Evolutionary conservation across 2,888 invertebrate species (phyloP).

Genomic region (Pristionchus japonicus): DNA sequence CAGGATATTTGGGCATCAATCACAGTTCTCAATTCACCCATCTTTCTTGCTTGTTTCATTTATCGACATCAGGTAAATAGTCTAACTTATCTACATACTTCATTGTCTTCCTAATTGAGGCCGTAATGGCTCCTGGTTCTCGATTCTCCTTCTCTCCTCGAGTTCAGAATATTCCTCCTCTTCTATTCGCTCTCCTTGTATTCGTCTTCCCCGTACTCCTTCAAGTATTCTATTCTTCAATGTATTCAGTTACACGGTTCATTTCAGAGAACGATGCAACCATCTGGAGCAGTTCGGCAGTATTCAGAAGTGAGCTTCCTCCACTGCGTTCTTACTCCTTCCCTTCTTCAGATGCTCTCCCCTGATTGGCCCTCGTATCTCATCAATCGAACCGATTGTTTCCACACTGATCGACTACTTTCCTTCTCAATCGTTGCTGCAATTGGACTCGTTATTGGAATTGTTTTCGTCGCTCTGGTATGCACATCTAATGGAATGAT

Average conservation of each 20-base stretch:
- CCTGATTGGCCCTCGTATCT: background rate
- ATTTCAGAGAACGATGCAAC: background rate
- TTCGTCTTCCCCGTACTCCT: background rate
- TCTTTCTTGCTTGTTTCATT: background rate
- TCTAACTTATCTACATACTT: background rate
- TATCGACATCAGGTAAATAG: background rate
- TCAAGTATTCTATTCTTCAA: background rate
- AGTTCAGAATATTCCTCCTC: background rate
- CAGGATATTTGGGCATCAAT: background rate
- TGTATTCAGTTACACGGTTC: background rate
- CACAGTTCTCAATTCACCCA: background rate
- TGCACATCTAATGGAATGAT: too few relatives aligned
- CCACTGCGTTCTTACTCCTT: background rate
- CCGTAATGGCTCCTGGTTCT: background rate
- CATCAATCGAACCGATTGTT: background rate
- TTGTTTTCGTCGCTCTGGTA: background rate
- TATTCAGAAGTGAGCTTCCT: background rate
- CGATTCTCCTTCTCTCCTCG: background rate
- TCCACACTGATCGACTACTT: background rate
- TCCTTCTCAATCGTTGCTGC: background rate
- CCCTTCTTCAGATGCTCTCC: background rate
- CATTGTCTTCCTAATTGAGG: background rate
- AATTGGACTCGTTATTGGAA: background rate
- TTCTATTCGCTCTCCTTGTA: background rate
- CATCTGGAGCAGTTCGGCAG: background rate